Conservation (phyloP, 2,797 vertebrate species). For the Macroramphosus scolopax region DNA sequence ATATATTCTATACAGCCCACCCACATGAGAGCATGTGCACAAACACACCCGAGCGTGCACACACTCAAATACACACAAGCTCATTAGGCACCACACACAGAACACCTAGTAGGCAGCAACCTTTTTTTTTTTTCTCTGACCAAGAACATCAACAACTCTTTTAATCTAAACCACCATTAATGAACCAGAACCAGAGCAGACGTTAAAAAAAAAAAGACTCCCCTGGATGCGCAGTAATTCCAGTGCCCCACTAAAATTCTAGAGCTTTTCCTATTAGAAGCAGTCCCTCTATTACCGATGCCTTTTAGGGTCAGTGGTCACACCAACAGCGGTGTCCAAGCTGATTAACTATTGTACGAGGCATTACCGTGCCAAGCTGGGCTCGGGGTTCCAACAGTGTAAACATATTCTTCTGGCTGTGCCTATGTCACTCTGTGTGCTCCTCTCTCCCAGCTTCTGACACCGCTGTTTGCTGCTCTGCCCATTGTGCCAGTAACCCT, state of each 20-base stretch:
- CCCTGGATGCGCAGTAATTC: conserved; percentile 45
- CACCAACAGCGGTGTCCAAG: conserved; percentile 48
- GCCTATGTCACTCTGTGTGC: conserved; percentile 59
- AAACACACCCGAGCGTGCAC: background rate
- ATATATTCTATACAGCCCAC: conserved; percentile 28
- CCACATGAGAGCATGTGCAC: conserved; percentile 25
- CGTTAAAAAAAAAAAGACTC: conserved; percentile 23
- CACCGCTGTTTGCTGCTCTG: conserved; percentile 48
- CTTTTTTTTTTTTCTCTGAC: conserved; percentile 56
- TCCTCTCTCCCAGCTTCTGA: conserved; percentile 49
- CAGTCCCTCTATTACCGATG: conserved; percentile 31
- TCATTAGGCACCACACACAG: conserved; percentile 63
- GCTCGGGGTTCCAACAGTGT: conserved; percentile 44
- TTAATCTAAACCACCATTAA: conserved; percentile 66
- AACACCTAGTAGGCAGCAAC: conserved; percentile 52
- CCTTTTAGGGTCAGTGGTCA: conserved; percentile 61
- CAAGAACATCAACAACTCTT: conserved; percentile 64
- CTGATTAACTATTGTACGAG: conserved; percentile 57
- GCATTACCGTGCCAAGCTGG: conserved; percentile 42
- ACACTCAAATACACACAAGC: conserved; percentile 18
- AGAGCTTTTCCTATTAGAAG: conserved; percentile 43
- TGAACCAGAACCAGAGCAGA: conserved; percentile 58
- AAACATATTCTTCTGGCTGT: conserved; percentile 69
- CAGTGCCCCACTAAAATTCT: conserved; percentile 36
- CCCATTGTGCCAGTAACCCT: conserved; percentile 61